Percentiles rank a stretch among this genome's conserved stretches.
These are phyloP conservation scores for Chrysogorgia sp. DNA, from an alignment of 92 coral and sea anemone genomes.

Conservation along the genomic window DNA sequence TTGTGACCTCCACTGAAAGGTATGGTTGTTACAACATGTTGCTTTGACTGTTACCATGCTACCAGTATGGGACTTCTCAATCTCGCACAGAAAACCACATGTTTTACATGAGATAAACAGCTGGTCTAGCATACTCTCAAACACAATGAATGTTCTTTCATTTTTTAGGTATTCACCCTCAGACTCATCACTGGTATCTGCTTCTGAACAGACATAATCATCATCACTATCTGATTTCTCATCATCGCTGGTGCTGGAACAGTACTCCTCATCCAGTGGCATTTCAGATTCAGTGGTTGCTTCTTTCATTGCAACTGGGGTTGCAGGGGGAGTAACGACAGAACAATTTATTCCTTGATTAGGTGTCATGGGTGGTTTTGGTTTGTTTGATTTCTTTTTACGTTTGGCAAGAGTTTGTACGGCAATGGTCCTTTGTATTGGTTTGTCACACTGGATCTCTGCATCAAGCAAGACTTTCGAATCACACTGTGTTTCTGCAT, in stretches of 20 bases:
- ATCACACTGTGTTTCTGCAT: not conserved
- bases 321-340: not conserved
- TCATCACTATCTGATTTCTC: too few relatives aligned
- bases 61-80: constrained; percentile 31
- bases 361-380: too few relatives aligned
- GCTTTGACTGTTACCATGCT: constrained; percentile 46
- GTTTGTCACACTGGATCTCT: not conserved
- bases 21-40: constrained; percentile 49
- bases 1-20: too few relatives aligned
- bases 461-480: not conserved
- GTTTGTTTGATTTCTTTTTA: not conserved
- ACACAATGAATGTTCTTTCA: constrained; percentile 29
- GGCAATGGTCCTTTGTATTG: not conserved
- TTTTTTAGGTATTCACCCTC: not conserved
- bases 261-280: not conserved
- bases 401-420: not conserved
- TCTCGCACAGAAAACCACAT: constrained; percentile 34
- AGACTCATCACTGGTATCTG: constrained; percentile 17
- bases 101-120: constrained; percentile 25
- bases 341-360: too few relatives aligned
- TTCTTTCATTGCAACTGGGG: not conserved
- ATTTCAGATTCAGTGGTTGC: not conserved
- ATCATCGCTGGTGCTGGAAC: not conserved
- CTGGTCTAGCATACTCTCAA: constrained; percentile 28
- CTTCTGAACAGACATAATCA: too few relatives aligned